Percentiles rank a stretch among this genome's conserved stretches.
phyloP scores from a whole-genome alignment of 2,888 invertebrate species.

The Meghimatium bilineatum region DNA sequence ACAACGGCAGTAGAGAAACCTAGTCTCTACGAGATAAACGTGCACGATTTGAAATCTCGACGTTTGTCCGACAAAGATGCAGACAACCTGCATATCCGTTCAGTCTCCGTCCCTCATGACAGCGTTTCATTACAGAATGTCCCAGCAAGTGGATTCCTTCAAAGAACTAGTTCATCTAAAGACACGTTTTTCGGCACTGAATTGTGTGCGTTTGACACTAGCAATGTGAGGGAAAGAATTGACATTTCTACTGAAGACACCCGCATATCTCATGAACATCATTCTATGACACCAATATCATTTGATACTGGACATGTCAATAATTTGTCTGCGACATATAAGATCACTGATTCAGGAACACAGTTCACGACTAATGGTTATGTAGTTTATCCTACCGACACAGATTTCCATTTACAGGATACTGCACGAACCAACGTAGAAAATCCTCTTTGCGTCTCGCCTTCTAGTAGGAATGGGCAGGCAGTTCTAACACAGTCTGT shows the following conservation, averaged over 20 bases:
- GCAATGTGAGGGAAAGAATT: not conserved
- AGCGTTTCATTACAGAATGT: conserved; percentile 19
- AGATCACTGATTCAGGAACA: not conserved
- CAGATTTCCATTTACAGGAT: not conserved
- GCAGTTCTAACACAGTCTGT: not conserved
- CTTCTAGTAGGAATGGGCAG: not conserved
- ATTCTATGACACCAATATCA: not conserved
- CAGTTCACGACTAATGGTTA: not conserved
- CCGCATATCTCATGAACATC: not conserved
- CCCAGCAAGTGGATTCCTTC: conserved; percentile 7
- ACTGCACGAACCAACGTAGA: not conserved
- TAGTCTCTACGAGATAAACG: conserved; percentile 48
- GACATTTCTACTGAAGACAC: not conserved
- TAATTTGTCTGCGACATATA: not conserved
- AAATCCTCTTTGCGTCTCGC: not conserved
- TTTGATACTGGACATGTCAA: not conserved
- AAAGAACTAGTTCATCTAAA: conserved; percentile 63
- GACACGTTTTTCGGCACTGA: conserved; percentile 61
- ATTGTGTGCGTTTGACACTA: not conserved
- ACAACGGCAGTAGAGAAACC: conserved; percentile 18
- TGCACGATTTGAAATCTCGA: conserved; percentile 45
- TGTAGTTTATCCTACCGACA: not conserved
- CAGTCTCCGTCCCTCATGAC: conserved; percentile 66
- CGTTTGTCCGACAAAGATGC: conserved; percentile 53
- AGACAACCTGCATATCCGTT: conserved; percentile 65